These are phyloP conservation scores for Drosophila sproati DNA, from an alignment of 1,140 invertebrate species.

Conservation along the genomic window DNA sequence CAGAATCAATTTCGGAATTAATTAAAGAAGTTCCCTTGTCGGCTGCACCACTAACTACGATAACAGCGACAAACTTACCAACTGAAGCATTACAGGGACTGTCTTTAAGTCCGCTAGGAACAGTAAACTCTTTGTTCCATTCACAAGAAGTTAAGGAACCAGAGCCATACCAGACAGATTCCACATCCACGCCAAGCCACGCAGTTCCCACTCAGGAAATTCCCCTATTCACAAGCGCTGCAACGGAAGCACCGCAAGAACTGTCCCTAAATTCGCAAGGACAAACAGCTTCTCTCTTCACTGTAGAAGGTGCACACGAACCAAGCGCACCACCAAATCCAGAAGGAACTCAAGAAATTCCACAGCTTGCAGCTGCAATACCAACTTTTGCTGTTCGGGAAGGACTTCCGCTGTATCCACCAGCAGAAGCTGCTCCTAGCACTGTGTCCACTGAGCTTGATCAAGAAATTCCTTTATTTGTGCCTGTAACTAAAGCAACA, in stretches of 20 bases:
- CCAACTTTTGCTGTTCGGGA: not conserved
- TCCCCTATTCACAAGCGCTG: constrained; percentile 11
- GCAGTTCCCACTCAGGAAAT: constrained; percentile 12
- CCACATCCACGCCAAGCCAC: not conserved
- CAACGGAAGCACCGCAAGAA: constrained; percentile 5
- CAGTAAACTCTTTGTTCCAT: constrained; percentile 14
- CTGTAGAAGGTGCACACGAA: not conserved
- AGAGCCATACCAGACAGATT: not conserved
- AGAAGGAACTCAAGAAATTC: not conserved
- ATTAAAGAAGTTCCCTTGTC: constrained; percentile 24
- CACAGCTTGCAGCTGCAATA: constrained; percentile 3
- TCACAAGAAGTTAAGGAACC: not conserved
- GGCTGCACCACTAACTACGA: constrained; percentile 29
- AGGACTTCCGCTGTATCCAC: constrained; percentile 7
- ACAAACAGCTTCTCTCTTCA: not conserved
- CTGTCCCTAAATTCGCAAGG: not conserved
- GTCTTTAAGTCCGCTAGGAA: not conserved
- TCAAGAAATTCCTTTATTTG: constrained; percentile 44
- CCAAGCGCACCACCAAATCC: not conserved
- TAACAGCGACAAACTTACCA: not conserved
- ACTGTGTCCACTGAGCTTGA: not conserved
- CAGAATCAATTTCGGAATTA: not conserved
- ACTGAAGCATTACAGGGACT: not conserved
- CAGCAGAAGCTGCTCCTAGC: not conserved
- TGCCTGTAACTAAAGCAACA: constrained; percentile 56